Base-by-base conservation (phyloP, 2,113 vertebrate genomes). In the Microcebus tavaratra region DNA sequence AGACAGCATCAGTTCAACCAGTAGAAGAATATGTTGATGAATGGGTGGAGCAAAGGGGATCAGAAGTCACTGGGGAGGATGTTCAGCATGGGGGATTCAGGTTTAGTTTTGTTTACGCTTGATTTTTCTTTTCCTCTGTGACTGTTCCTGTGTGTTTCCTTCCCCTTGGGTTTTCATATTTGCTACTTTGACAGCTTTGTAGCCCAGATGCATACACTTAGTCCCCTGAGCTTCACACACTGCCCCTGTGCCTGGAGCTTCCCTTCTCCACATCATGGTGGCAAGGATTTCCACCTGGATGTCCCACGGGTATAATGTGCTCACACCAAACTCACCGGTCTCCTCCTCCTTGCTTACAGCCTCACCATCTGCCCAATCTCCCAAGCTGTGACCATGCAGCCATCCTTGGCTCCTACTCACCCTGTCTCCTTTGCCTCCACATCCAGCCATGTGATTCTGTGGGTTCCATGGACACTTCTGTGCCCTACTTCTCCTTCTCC, bases 191-290 rank as follows among this genome's bases (percentile, higher is more conserved):
- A 89, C 68, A 55, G 29, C n/a, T 92, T 34, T 0, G 0, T 48
- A 84, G 90, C 90, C 94, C 90, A 95, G 61, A 93, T 94, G 5
- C 91, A 82, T 83, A 36, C 10, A 72, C 61, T 97, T 95, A 92
- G 88, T 75, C 31, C 84, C 4, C 91, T 31, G 34, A 42, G 65
- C 59, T 68, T 73, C 68, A 5, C 57, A 45, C 39, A 4, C 34
- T 12, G 68, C n/a, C 31, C 63, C 82, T 0, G 0, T 39, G 70
- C 86, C 68, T 23, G 29, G 39, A 63, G 59, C 86, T 50, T 68
- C 86, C 48, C 65, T 78, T 34, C 55, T 72, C 45, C 0, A 0
- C 34, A 79, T 55, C 68, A 21, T 34, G 0, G 0, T 31, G 87
- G 29, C 57, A 39, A 92, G 83, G 80, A 36, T 48, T 96, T 84